Percentiles rank a stretch among this genome's conserved stretches.
Conservation (phyloP, 2,113 vertebrate genomes). For the Ammodytes dubius region DNA sequence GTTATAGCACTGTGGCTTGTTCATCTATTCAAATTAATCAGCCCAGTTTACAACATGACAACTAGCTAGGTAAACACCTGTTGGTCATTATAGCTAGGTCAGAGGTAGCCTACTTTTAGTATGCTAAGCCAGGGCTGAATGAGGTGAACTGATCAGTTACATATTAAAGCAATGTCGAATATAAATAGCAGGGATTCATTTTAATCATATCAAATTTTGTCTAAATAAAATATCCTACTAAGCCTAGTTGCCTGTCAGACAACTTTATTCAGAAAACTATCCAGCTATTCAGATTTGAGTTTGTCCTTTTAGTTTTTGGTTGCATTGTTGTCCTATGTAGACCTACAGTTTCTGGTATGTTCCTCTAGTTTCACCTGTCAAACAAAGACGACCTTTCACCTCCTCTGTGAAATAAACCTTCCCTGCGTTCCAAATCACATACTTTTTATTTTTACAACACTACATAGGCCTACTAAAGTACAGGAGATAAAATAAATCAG, state of each 20-base stretch:
- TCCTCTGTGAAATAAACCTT: background rate
- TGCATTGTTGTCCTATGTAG: background rate
- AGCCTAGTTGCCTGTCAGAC: background rate
- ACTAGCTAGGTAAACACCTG: background rate
- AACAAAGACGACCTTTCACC: slow-evolving; percentile 6
- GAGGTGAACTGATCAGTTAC: no score
- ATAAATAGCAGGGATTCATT: background rate
- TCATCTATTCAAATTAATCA: background rate
- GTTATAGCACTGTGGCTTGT: background rate
- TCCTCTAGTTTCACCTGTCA: slow-evolving; percentile 17
- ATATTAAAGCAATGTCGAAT: background rate
- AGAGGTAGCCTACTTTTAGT: background rate
- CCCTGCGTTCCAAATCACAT: no score
- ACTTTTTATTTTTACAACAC: no score
- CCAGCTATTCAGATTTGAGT: background rate
- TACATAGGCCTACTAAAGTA: no score
- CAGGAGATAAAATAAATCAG: no score
- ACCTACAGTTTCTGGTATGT: slow-evolving; percentile 36
- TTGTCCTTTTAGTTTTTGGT: background rate
- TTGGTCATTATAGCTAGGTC: background rate
- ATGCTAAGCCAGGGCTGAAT: background rate
- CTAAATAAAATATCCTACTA: background rate
- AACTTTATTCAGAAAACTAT: background rate
- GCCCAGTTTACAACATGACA: background rate
- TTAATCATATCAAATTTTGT: background rate